These are phyloP conservation scores for Brienomyrus brachyistius DNA, from an alignment of 2,113 vertebrate genomes.

Conservation along the genomic window DNA sequence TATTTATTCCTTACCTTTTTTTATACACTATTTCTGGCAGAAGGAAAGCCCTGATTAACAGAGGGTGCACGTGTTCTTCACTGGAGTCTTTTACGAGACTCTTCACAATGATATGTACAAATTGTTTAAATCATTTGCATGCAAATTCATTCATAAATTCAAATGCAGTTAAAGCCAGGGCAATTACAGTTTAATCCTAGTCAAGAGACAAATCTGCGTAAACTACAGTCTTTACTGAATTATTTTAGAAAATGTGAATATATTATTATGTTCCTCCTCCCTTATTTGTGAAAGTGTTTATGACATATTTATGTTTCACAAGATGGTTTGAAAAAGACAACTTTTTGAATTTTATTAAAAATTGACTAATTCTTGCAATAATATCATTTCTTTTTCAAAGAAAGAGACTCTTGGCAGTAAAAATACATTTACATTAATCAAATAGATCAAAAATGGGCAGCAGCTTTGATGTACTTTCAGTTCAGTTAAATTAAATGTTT, in stretches of 20 bases:
- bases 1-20: neutral
- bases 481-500: neutral
- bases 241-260: neutral
- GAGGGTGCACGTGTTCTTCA: neutral
- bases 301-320: neutral
- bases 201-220: neutral
- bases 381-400: neutral
- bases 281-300: neutral
- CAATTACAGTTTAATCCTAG: neutral
- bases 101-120: neutral
- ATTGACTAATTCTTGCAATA: neutral
- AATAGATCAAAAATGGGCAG: neutral
- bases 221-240: neutral
- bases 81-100: neutral
- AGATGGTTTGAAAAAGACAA: neutral
- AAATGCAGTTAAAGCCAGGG: neutral
- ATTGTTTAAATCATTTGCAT: neutral
- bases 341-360: neutral
- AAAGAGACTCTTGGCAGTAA: neutral
- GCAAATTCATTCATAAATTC: constrained; percentile 1
- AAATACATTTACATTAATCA: neutral
- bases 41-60: neutral
- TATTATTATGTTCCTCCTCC: neutral
- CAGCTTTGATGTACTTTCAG: neutral
- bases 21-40: neutral